Evolutionary conservation across 2,888 invertebrate genomes (phyloP), one percentile per base, ranked within the genome.

Genomic region (Orthosia gracilis): DNA sequence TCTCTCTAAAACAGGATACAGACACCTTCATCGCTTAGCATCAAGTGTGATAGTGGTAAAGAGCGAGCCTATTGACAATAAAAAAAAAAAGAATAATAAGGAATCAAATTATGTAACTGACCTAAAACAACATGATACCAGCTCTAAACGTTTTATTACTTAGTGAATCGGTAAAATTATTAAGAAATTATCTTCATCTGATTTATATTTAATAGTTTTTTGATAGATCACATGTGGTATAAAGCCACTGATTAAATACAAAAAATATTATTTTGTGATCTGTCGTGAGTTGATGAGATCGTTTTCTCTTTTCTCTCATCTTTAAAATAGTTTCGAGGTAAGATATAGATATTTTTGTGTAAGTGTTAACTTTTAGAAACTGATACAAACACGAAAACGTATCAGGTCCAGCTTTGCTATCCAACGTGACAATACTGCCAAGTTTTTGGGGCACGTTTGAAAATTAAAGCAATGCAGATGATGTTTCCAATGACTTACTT

Each of bases 121-220:
- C 17, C 1, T 13, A 4, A 47, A 59, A 11, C 11, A 7, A 31
- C 26, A 2, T 11, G 5, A n/a, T 26, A 21, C 21, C 31, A 47
- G n/a, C 50, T 47, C 13, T 21, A 23, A 21, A 45, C 2, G 9
- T n/a, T 1, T 18, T 2, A 40, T 13, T 9, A 18, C 4, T 31
- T n/a, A 26, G 4, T 26, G 9, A 52, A 69, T 65, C 12, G 26
- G 13, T 59, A 23, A 55, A 50, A 40, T 26, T 50, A 59, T 79
- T 75, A 80, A 17, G 49, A 23, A 31, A 74, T 47, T 26, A 1
- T 52, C 13, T 50, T 58, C 0, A 47, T 64, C 45, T 61, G 61
- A 62, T 62, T 15, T 31, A 12, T 13, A 55, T 69, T 55, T 79
- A 75, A 79, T 70, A 9, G 50, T 4, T 45, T 40, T 80, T 67